A percentile compares a stretch with the other conserved stretches of the same genome.
phyloP scores from a whole-genome alignment of 2,797 vertebrate genomes.

The Picus viridis region DNA sequence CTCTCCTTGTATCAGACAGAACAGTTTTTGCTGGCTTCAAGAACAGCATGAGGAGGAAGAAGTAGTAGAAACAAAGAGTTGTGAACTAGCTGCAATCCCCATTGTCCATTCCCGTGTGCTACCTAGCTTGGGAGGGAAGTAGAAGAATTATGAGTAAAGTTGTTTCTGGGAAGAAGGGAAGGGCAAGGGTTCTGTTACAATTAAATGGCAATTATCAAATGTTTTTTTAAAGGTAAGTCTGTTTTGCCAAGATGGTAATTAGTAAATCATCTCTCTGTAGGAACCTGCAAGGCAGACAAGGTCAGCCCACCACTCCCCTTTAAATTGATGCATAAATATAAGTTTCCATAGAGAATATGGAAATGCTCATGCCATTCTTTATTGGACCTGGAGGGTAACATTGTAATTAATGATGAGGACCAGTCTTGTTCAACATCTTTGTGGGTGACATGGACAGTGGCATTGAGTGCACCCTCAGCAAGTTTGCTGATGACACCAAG shows the following conservation, averaged over 20 bases:
- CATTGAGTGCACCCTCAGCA: too few species aligned
- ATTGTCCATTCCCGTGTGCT: neutral
- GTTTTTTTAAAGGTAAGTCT: neutral
- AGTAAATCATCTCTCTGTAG: neutral
- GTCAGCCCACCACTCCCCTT: fast-evolving
- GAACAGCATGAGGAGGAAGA: neutral
- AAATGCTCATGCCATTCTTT: too few species aligned
- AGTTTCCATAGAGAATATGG: neutral
- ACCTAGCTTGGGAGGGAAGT: fast-evolving
- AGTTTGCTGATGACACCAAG: too few species aligned
- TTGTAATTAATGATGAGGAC: too few species aligned
- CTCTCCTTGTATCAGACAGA: too few species aligned
- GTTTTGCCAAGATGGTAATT: neutral
- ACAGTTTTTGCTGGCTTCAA: too few species aligned
- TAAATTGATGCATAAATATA: neutral
- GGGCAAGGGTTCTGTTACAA: neutral
- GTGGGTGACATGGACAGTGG: too few species aligned
- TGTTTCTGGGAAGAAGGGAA: neutral
- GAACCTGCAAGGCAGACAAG: neutral
- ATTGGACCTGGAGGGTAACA: too few species aligned
- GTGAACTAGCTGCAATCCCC: neutral
- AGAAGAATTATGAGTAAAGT: neutral
- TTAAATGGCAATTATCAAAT: neutral
- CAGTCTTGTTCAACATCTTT: too few species aligned
- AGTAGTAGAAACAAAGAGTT: neutral